Evolutionary conservation across 2,888 invertebrate genomes (phyloP), one percentile per base, ranked within the genome.

Genomic region (Philereme vetulata): DNA sequence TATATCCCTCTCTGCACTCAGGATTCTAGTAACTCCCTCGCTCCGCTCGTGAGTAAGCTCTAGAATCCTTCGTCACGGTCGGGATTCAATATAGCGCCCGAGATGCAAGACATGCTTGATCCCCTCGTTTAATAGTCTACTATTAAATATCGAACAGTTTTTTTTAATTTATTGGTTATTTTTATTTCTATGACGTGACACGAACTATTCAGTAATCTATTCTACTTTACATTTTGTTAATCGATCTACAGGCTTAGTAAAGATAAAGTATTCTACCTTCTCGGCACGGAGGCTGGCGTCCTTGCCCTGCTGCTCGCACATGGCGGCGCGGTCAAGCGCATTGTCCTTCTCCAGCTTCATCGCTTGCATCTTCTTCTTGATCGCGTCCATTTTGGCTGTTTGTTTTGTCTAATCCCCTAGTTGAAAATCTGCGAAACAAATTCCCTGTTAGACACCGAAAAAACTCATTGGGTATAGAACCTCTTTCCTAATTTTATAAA

Each of bases 341-440:
- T 99, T 99, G 94, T 99, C 99, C 95, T 99, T 99, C 95, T 99
- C 99, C 95, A 99, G 97, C 98, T 99, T 99, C 99, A 99, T 99
- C 95, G 99, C 98, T 95, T 99, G 99, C 99, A 99, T 99, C 96
- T 99, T 99, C 98, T 99, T 99, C 96, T 99, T 99, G 95, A 99
- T 99, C 95, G 99, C 99, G 96, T 99, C 99, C 99, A 99, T 99
- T 94, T 90, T 95, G 95, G 93, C 90, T 93, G 93, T 89, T 93
- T 93, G 90, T 81, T 78, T 82, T 73, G 74, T 81, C 77, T 79
- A 81, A 82, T 83, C 79, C 82, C 80, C 81, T 86, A 80, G 82
- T 74, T 85, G 81, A 85, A 87, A 80, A 83, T 75, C 89, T 88
- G 80, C 32, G 76, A 77, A 56, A 45, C 62, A 66, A 53, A 55